Evolutionary conservation across 2,797 vertebrate genomes (phyloP).

Genomic region (Sebastes hubbsi): DNA sequence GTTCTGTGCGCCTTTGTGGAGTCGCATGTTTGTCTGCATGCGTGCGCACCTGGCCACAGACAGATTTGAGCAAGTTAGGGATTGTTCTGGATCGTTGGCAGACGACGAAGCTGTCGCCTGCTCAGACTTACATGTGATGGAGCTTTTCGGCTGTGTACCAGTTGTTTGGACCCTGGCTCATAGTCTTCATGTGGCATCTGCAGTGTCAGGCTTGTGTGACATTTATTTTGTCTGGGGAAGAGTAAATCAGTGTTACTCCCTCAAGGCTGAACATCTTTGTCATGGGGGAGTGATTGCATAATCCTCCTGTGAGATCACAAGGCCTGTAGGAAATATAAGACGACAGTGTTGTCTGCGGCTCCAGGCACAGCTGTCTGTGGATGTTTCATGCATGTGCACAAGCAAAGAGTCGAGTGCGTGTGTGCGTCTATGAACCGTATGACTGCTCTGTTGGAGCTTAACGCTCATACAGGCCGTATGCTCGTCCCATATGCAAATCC

Average conservation of each 20-base stretch:
- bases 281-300: slow-evolving; percentile 75
- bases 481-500: slow-evolving; percentile 31
- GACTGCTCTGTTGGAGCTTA: slow-evolving; percentile 27
- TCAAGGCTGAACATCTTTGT: slow-evolving; percentile 72
- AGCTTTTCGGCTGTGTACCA: slow-evolving; percentile 35
- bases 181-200: slow-evolving; percentile 50
- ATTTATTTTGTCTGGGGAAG: slow-evolving; percentile 65
- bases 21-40: slow-evolving; percentile 51
- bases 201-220: slow-evolving; percentile 60
- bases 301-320: slow-evolving; percentile 74
- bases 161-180: slow-evolving; percentile 50
- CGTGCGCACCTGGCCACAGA: slow-evolving; percentile 42
- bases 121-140: slow-evolving; percentile 18
- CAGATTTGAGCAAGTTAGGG: slow-evolving; percentile 28
- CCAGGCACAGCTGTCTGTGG: slow-evolving; percentile 64
- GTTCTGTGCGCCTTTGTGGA: slow-evolving; percentile 41
- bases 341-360: slow-evolving; percentile 66
- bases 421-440: slow-evolving; percentile 17
- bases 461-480: background rate
- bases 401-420: slow-evolving; percentile 17
- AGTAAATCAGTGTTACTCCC: slow-evolving; percentile 65
- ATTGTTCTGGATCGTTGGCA: slow-evolving; percentile 29
- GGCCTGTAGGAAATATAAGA: slow-evolving; percentile 76
- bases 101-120: slow-evolving; percentile 22
- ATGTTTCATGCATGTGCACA: slow-evolving; percentile 58